Conservation (phyloP, 2,113 vertebrate species). For the Istiophorus platypterus region DNA sequence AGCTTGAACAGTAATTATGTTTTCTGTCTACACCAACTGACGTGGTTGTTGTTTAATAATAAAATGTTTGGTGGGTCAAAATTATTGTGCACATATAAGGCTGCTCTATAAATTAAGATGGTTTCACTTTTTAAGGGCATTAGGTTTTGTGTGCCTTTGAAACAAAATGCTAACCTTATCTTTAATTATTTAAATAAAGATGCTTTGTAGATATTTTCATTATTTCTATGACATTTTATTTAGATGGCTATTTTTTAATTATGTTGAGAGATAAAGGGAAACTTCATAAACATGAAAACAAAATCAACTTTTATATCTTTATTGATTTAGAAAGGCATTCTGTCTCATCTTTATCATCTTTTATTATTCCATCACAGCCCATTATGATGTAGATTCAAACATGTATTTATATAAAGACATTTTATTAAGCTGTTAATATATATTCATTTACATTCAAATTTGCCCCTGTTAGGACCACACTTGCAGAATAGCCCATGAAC, state of each 20-base stretch:
- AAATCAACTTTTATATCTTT: slow-evolving; percentile 12
- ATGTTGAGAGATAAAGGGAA: slow-evolving; percentile 39
- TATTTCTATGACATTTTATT: slow-evolving; percentile 57
- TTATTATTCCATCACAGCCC: not conserved
- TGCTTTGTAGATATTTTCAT: slow-evolving; percentile 60
- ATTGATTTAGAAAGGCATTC: slow-evolving; percentile 9
- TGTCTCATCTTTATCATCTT: not conserved
- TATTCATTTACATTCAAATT: slow-evolving; percentile 2
- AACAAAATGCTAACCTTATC: slow-evolving; percentile 69
- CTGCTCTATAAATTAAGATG: slow-evolving; percentile 63
- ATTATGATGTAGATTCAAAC: slow-evolving; percentile 3
- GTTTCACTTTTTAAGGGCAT: slow-evolving; percentile 57
- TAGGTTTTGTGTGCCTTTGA: slow-evolving; percentile 62
- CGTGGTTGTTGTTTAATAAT: slow-evolving; percentile 83
- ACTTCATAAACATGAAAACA: slow-evolving; percentile 42
- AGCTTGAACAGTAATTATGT: slow-evolving; percentile 89
- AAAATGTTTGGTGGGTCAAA: slow-evolving; percentile 82
- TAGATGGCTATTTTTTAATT: slow-evolving; percentile 30
- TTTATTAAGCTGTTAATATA: not conserved
- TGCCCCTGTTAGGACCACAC: not conserved
- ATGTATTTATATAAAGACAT: slow-evolving; percentile 8
- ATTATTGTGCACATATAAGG: slow-evolving; percentile 70
- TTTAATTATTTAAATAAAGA: slow-evolving; percentile 37
- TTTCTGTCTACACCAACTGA: slow-evolving; percentile 85
- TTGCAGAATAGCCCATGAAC: not conserved